These are phyloP conservation scores for Caenorhabditis wallacei DNA, from an alignment of 2,888 invertebrate genomes.

Conservation along the genomic window DNA sequence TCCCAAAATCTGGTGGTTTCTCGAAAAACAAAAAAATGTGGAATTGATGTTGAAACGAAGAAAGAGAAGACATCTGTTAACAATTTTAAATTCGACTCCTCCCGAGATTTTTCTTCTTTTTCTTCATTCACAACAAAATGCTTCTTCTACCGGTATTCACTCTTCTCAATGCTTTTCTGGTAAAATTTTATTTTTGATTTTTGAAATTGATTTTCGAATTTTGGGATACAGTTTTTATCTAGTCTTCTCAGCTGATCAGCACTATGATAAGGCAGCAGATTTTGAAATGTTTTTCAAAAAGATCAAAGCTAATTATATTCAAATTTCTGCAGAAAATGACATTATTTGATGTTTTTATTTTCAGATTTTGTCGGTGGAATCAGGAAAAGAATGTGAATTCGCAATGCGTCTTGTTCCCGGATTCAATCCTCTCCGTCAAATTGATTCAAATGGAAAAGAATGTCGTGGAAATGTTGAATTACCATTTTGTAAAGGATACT, in stretches of 20 bases:
- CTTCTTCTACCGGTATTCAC: conserved; percentile 13
- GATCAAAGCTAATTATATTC: neutral
- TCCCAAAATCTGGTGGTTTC: neutral
- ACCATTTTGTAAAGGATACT: conserved; percentile 72
- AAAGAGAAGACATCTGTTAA: conserved; percentile 26
- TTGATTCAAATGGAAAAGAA: conserved; percentile 50
- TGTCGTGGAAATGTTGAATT: conserved; percentile 69
- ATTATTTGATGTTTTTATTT: too few relatives aligned
- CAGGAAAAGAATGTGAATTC: conserved; percentile 65
- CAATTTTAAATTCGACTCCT: conserved; percentile 14
- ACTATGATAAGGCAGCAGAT: too few relatives aligned
- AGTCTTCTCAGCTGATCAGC: too few relatives aligned
- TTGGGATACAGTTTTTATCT: neutral
- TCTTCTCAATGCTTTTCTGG: conserved; percentile 23
- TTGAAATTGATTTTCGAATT: neutral
- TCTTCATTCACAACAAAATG: neutral
- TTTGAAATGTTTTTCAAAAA: neutral
- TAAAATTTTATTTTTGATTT: neutral
- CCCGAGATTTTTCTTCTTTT: neutral
- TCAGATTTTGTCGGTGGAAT: conserved; percentile 44
- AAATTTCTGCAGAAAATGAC: too few relatives aligned
- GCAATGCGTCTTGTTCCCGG: conserved; percentile 64
- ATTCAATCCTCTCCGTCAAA: conserved; percentile 56
- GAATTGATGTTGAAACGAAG: too few relatives aligned
- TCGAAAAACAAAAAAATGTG: neutral